Evolutionary conservation across 1,140 invertebrate genomes (phyloP).

Genomic region (Drosophila mayri): DNA sequence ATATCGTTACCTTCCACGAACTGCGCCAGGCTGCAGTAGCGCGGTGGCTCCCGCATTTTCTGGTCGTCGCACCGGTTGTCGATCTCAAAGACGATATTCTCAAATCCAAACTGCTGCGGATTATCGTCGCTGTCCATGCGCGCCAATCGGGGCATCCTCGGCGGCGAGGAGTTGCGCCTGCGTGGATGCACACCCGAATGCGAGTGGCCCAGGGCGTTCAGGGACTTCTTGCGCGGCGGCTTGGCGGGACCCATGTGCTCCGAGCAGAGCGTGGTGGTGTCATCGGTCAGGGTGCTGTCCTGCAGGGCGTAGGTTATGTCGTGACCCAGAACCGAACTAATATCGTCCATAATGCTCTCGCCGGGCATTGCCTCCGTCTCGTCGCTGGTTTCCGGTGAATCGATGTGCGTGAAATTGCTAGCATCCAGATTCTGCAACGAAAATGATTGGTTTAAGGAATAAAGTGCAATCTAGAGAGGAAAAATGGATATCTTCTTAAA

Average conservation of each 20-base stretch:
- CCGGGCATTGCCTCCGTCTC: slow-evolving; percentile 89
- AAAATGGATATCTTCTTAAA: too few species aligned
- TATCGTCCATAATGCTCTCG: slow-evolving; percentile 91
- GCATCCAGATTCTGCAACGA: slow-evolving; percentile 71
- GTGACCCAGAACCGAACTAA: slow-evolving; percentile 90
- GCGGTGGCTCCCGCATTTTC: slow-evolving; percentile 86
- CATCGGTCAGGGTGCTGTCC: slow-evolving; percentile 89
- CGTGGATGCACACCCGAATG: slow-evolving; percentile 70
- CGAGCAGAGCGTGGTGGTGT: slow-evolving; percentile 88
- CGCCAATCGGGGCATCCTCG: slow-evolving; percentile 49
- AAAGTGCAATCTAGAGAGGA: too few species aligned
- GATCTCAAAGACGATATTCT: slow-evolving; percentile 88
- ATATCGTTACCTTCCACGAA: slow-evolving; percentile 93
- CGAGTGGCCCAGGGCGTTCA: slow-evolving; percentile 60
- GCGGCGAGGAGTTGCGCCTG: slow-evolving; percentile 85
- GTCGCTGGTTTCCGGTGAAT: slow-evolving; percentile 92
- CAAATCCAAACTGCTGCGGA: slow-evolving; percentile 88
- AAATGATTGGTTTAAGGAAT: neutral
- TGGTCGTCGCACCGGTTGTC: slow-evolving; percentile 86
- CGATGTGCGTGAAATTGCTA: slow-evolving; percentile 90
- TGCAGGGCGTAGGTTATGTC: slow-evolving; percentile 88
- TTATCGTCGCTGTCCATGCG: slow-evolving; percentile 85
- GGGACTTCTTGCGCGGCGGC: slow-evolving; percentile 69
- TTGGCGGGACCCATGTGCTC: slow-evolving; percentile 81
- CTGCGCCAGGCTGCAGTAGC: slow-evolving; percentile 90